Conservation (phyloP, 2,797 vertebrate species). For the Setipinna tenuifilis region DNA sequence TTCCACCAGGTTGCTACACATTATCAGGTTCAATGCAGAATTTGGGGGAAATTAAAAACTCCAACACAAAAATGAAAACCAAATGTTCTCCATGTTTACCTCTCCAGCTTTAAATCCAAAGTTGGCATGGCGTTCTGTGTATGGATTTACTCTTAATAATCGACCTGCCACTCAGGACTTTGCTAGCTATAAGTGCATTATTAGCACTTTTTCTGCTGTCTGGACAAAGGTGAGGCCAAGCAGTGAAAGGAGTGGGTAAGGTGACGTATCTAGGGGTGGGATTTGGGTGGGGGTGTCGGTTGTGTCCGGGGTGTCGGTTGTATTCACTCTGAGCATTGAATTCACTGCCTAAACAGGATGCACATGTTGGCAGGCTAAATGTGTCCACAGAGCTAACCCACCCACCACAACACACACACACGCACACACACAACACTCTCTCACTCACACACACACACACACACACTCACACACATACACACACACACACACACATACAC, state of each 20-base stretch:
- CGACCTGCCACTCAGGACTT: no score
- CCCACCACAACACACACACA: background rate
- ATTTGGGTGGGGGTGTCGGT: background rate
- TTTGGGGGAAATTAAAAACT: background rate
- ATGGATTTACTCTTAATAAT: background rate
- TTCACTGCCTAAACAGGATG: constrained; percentile 9
- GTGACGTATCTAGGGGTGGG: no score
- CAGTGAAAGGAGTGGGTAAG: no score
- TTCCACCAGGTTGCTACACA: background rate
- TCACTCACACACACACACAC: no score
- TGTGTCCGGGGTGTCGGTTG: no score
- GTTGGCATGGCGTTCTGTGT: background rate
- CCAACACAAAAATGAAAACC: constrained; percentile 14
- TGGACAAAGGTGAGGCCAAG: no score
- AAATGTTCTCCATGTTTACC: background rate
- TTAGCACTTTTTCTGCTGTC: no score
- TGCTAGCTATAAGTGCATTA: no score
- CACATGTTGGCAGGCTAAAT: background rate
- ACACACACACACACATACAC: background rate
- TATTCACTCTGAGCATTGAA: background rate
- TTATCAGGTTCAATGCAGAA: background rate
- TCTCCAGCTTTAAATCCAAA: background rate
- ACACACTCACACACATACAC: no score
- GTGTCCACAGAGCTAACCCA: background rate
- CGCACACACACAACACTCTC: no score